Base-by-base conservation (phyloP, 1,140 invertebrate genomes). In the Plutomurus gul region DNA sequence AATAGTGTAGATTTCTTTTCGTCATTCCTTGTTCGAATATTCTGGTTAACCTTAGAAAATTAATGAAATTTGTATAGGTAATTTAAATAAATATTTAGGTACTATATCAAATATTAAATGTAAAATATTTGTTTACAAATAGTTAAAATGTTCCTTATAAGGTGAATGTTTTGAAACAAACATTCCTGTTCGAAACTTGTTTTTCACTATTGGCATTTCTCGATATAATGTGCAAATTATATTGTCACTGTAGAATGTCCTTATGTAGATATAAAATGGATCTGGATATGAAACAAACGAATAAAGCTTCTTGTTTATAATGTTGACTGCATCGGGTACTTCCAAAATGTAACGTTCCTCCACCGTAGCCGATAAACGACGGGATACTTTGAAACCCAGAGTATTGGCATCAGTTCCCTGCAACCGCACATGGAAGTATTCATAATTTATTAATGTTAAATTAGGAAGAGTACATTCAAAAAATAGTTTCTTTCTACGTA, bases 111-210 rank as follows among this genome's bases (percentile, higher is more conserved):
- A n/a, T n/a, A n/a, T n/a, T n/a, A n/a, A n/a, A n/a, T n/a, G n/a
- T n/a, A n/a, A n/a, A n/a, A n/a, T n/a, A n/a, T n/a, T n/a, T n/a
- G 27, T 22, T 60, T 25, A 60, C 51, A 30, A 5, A 27, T 27
- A 60, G n/a, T 60, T 60, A 60, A 60, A 60, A 60, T 60, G 51
- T 16, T 60, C 51, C 16, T 60, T 60, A n/a, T 60, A 60, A 5
- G 16, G 5, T 25, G 51, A 60, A 10, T 30, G 8, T 60, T 60
- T 60, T 6, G 22, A 4, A 27, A 60, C 18, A 60, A 60, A 60
- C 51, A 60, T 60, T 30, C 51, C 51, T 7, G 51, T 60, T 27
- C 27, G 16, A 27, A 60, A 60, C 5, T 25, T 60, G 3, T 60
- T 25, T 60, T 27, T 60, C 5, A 60, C 51, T 4, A 60, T 8